Evolutionary conservation across 2,888 invertebrate species (phyloP), one percentile per base, ranked within the genome.

Genomic region (Therioaphis trifolii): DNA sequence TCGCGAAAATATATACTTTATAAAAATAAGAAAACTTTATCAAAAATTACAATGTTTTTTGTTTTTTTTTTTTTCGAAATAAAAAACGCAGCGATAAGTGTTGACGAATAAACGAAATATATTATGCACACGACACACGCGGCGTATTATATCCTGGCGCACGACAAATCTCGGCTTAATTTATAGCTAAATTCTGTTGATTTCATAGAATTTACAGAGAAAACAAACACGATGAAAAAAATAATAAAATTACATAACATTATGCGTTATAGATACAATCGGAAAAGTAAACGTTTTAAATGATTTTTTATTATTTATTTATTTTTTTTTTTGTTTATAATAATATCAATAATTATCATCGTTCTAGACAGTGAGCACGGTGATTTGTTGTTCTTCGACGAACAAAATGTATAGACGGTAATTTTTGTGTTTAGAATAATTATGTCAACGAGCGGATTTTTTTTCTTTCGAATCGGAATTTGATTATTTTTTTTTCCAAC

Each of bases 11-110:
- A 40, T 11, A 66, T 63, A 49, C 7, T 5, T 66, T 49, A 66
- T 35, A 49, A 49, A 35, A 49, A 66, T 66, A 35, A 18, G 29
- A 69, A 79, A 79, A 79, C 68, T 79, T 79, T 79, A 79, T 79
- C 69, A 79, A 69, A 78, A 79, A 79, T 69, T 79, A 69, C 69
- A 69, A 49, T 27, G 29, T n/a, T n/a, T n/a, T n/a, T n/a, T n/a
- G n/a, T n/a, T n/a, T n/a, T n/a, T n/a, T n/a, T n/a, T n/a, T n/a
- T n/a, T n/a, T n/a, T n/a, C n/a, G 29, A 9, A 11, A 63, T 0
- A 75, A 52, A 76, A 29, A n/a, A 61, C 43, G 24, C 43, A 76
- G 5, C 18, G 49, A 66, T 66, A 77, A 35, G 35, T 66, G 7
- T 35, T 35, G 7, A 35, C 35, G 7, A 35, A 35, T 35, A 35